Conservation (phyloP, 2,797 vertebrate genomes). For the Ateles fusciceps region DNA sequence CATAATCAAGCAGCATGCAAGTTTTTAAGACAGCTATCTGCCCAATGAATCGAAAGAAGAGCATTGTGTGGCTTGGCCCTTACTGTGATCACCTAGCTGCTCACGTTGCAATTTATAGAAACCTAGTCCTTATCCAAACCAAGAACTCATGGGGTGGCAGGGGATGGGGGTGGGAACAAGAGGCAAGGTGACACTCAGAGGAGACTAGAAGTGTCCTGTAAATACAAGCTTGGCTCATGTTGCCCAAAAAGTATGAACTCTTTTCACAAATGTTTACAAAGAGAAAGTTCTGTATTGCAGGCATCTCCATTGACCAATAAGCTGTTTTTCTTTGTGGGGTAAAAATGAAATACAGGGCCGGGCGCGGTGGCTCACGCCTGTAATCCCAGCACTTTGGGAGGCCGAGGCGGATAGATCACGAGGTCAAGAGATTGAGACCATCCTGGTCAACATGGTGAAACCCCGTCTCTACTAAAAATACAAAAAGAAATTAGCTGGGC, state of each 20-base stretch:
- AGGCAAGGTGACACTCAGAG: neutral
- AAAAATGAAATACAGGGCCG: neutral
- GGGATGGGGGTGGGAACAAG: neutral
- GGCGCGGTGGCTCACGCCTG: too few relatives aligned
- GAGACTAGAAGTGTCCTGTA: neutral
- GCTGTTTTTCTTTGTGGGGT: neutral
- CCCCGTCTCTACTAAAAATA: too few relatives aligned
- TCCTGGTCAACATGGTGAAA: too few relatives aligned
- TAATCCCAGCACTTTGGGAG: too few relatives aligned
- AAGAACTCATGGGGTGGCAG: neutral
- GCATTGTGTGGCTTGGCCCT: neutral
- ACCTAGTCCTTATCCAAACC: neutral
- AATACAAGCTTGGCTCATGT: neutral
- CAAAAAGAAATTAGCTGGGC: too few relatives aligned
- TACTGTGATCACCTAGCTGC: neutral
- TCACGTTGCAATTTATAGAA: neutral
- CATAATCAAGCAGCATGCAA: neutral
- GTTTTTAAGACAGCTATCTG: neutral
- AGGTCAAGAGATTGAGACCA: too few relatives aligned
- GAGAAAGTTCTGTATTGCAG: neutral
- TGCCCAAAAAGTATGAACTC: neutral
- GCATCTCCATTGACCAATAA: neutral
- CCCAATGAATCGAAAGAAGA: neutral
- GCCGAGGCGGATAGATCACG: too few relatives aligned
- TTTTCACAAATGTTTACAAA: conserved; percentile 8